Evolutionary conservation across 2,113 vertebrate species (phyloP).

Genomic region (Leucosticte australis): DNA sequence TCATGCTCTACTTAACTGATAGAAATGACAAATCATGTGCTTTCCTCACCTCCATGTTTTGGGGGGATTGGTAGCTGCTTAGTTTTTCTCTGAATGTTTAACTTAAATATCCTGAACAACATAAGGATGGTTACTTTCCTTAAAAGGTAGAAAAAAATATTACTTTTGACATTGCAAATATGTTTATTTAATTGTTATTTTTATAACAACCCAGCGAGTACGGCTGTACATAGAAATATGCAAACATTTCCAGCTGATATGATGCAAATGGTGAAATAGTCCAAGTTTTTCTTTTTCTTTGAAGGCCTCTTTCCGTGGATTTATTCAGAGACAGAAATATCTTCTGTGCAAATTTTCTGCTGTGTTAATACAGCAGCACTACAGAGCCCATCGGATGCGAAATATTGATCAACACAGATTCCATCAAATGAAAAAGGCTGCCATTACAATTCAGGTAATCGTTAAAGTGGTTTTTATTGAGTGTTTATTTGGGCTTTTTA

Average conservation of each 20-base stretch:
- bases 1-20: neutral
- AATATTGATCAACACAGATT: conserved; percentile 49
- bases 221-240: neutral
- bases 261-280: neutral
- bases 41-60: neutral
- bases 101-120: neutral
- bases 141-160: neutral
- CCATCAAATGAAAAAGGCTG: conserved; percentile 37
- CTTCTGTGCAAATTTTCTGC: conserved; percentile 38
- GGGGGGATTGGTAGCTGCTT: neutral
- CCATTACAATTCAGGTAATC: conserved; percentile 69
- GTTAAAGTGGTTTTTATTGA: neutral
- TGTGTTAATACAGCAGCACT: conserved; percentile 63
- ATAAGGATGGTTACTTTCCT: neutral
- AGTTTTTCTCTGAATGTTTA: neutral
- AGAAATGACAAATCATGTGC: neutral
- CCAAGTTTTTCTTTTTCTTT: neutral
- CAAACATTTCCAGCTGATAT: neutral
- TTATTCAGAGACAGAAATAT: conserved; percentile 52
- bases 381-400: conserved; percentile 41
- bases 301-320: conserved; percentile 67
- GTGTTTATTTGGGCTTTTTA: neutral
- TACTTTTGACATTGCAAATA: neutral
- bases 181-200: neutral
- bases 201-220: neutral